phyloP scores from a whole-genome alignment of 2,113 vertebrate genomes.

The Paralichthys olivaceus region DNA sequence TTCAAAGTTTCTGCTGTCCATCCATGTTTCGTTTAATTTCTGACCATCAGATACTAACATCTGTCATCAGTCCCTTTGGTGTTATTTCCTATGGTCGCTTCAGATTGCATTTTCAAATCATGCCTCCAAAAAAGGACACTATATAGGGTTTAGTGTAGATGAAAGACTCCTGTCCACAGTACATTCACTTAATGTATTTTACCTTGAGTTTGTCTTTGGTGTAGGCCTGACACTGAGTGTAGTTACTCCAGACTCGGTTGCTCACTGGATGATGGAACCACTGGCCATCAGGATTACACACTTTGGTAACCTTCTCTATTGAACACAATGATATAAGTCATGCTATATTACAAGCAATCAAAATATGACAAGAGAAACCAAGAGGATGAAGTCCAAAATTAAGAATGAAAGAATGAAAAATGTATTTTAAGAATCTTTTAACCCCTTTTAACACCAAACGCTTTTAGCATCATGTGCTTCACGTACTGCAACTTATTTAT shows the following conservation, averaged over 20 bases:
- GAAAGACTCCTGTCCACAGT: background rate
- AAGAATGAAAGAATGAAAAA: too few relatives aligned
- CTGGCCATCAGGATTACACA: slow-evolving; percentile 81
- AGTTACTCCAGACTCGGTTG: slow-evolving; percentile 84
- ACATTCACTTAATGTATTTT: background rate
- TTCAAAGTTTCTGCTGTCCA: slow-evolving; percentile 2
- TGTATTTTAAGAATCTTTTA: too few relatives aligned
- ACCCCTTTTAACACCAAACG: too few relatives aligned
- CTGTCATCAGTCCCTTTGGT: slow-evolving; percentile 13
- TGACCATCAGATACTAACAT: slow-evolving; percentile 30
- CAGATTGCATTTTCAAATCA: background rate
- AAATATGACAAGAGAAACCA: too few relatives aligned
- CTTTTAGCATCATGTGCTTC: too few relatives aligned
- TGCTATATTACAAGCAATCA: too few relatives aligned
- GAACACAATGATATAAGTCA: background rate
- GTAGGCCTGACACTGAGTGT: slow-evolving; percentile 80
- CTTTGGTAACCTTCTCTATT: slow-evolving; percentile 84
- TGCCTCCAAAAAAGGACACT: background rate
- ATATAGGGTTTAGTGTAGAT: background rate
- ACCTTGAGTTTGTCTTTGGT: slow-evolving; percentile 77
- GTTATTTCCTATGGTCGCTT: slow-evolving; percentile 1
- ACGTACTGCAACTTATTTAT: too few relatives aligned
- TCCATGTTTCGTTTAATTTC: background rate
- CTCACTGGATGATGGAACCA: slow-evolving; percentile 86
- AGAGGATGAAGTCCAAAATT: too few relatives aligned